phyloP scores from a whole-genome alignment of 2,797 vertebrate species.

The Huso huso region DNA sequence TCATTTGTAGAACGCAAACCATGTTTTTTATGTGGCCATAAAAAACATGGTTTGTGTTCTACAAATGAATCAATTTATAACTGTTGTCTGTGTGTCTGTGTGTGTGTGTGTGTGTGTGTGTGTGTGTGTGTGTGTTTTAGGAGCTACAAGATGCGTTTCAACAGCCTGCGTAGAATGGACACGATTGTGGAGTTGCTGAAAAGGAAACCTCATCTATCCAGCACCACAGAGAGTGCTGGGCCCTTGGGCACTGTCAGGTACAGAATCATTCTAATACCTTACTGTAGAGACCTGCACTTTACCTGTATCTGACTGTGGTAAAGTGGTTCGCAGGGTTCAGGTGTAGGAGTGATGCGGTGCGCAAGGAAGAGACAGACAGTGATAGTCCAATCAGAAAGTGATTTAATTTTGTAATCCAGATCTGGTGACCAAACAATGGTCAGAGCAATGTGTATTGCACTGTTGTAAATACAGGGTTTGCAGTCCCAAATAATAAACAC shows the following conservation, averaged over 20 bases:
- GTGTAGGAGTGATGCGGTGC: too few relatives aligned
- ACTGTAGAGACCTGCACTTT: background rate
- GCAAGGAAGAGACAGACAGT: too few relatives aligned
- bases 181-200: slow-evolving; percentile 45
- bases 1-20: too few relatives aligned
- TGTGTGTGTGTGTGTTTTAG: slow-evolving; percentile 24
- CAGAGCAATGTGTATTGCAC: too few relatives aligned
- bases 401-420: too few relatives aligned
- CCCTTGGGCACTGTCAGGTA: slow-evolving; percentile 59
- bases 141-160: slow-evolving; percentile 68
- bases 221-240: slow-evolving; percentile 57
- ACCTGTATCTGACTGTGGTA: background rate
- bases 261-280: background rate
- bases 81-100: background rate
- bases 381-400: too few relatives aligned
- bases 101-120: background rate
- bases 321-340: too few relatives aligned
- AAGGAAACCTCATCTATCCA: slow-evolving; percentile 48
- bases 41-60: too few relatives aligned
- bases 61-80: background rate
- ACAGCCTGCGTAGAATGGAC: slow-evolving; percentile 59
- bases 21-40: too few relatives aligned
- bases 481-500: too few relatives aligned
- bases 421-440: too few relatives aligned
- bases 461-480: too few relatives aligned